phyloP scores from a whole-genome alignment of 2,797 vertebrate genomes.

The Halcyon chelicuti region DNA sequence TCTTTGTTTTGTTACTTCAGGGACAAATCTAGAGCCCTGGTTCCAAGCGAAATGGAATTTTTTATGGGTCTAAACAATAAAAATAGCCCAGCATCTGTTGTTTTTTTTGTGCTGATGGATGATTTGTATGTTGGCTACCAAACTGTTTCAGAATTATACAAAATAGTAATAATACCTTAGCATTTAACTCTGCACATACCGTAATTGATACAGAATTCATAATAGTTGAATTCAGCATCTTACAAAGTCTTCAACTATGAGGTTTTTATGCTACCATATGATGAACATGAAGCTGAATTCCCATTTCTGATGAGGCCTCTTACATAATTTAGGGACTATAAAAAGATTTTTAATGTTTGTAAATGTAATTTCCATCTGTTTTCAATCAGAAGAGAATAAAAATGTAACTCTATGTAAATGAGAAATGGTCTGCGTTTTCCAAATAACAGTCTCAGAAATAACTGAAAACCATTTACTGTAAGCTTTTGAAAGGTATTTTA shows the following conservation, averaged over 20 bases:
- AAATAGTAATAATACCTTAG: not conserved
- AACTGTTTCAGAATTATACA: conserved; percentile 10
- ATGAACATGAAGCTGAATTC: not conserved
- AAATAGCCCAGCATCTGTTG: conserved; percentile 65
- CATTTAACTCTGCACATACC: not conserved
- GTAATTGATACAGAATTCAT: not conserved
- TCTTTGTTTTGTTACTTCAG: conserved; percentile 37
- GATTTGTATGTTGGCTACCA: conserved; percentile 33
- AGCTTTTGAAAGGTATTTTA: conserved; percentile 28
- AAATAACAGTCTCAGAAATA: not conserved
- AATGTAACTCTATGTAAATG: conserved; percentile 4
- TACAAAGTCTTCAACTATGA: not conserved
- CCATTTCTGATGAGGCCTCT: not conserved
- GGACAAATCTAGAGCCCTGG: conserved; percentile 4
- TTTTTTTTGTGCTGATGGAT: conserved; percentile 16
- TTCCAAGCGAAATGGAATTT: conserved; percentile 41
- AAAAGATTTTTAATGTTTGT: not conserved
- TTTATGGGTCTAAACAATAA: conserved; percentile 52
- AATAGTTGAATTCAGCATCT: not conserved
- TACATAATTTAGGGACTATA: not conserved
- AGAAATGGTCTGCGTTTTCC: not conserved
- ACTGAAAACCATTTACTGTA: not conserved
- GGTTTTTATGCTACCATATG: not conserved
- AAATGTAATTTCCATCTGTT: not conserved
- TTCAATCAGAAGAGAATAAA: not conserved